These are phyloP conservation scores for Drosophila eugracilis DNA, from an alignment of 1,140 invertebrate genomes.

Conservation along the genomic window DNA sequence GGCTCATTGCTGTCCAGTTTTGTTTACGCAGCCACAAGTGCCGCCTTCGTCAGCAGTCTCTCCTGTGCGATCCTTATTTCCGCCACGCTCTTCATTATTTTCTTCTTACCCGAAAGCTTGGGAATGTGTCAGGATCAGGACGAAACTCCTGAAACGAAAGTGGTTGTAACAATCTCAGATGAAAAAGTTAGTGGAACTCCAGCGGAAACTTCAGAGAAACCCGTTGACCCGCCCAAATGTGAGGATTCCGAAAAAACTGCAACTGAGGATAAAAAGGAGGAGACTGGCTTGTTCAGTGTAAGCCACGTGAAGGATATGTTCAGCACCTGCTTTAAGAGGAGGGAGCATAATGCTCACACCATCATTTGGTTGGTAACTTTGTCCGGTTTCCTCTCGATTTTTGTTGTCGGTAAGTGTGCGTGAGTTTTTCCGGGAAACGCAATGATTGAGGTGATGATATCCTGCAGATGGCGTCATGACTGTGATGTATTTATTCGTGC, in stretches of 20 bases:
- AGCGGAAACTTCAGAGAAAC: constrained; percentile 7
- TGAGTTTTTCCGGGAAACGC: background rate
- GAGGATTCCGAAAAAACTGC: constrained; percentile 2
- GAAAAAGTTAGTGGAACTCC: background rate
- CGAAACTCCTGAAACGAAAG: constrained; percentile 15
- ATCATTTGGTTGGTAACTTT: constrained; percentile 87
- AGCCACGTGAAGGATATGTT: constrained; percentile 87
- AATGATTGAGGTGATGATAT: constrained; percentile 16
- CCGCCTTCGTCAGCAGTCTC: constrained; percentile 57
- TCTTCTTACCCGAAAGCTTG: constrained; percentile 74
- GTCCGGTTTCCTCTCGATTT: constrained; percentile 86
- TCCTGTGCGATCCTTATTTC: constrained; percentile 49
- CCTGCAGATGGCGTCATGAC: constrained; percentile 76
- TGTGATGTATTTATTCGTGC: constrained; percentile 88
- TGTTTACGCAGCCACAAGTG: constrained; percentile 68
- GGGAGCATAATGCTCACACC: constrained; percentile 86
- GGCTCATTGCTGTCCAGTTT: constrained; percentile 86
- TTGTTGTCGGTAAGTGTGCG: constrained; percentile 84
- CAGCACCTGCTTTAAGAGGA: constrained; percentile 86
- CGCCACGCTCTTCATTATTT: constrained; percentile 65
- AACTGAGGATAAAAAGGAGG: constrained; percentile 2
- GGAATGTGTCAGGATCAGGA: constrained; percentile 35
- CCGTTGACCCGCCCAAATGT: constrained; percentile 23
- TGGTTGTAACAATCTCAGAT: constrained; percentile 9
- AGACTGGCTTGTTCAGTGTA: constrained; percentile 86